Evolutionary conservation across 2,113 vertebrate species (phyloP).

Genomic region (Pachypanchax playfairii): DNA sequence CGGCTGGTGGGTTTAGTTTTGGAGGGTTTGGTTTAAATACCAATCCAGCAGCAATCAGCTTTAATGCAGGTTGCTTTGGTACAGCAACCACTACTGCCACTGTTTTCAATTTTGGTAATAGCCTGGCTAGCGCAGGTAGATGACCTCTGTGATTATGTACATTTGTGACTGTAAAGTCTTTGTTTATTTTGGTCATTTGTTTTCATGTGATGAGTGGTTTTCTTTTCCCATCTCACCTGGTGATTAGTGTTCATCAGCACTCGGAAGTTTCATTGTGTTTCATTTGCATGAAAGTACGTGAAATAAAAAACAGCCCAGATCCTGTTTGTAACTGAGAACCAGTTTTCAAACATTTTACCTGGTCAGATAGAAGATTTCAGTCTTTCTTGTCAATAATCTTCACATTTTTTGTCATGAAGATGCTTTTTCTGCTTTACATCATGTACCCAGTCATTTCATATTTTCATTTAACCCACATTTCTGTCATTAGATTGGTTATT

Average conservation of each 20-base stretch:
- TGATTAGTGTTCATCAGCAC: slow-evolving; percentile 15
- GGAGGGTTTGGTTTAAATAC: slow-evolving; percentile 96
- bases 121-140: slow-evolving; percentile 97
- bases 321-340: no score
- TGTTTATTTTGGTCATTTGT: slow-evolving; percentile 22
- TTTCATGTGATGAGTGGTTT: slow-evolving; percentile 42
- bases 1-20: slow-evolving; percentile 97
- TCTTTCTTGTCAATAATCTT: slow-evolving; percentile 13
- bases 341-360: no score
- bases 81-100: slow-evolving; percentile 90
- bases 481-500: slow-evolving; percentile 2
- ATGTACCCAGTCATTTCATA: slow-evolving; percentile 1
- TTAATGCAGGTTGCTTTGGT: slow-evolving; percentile 97
- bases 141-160: slow-evolving; percentile 67
- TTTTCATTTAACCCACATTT: not conserved
- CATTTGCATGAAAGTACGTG: slow-evolving; percentile 55
- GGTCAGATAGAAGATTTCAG: no score
- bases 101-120: slow-evolving; percentile 98
- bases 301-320: no score
- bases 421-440: not conserved
- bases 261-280: slow-evolving; percentile 18
- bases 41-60: slow-evolving; percentile 92
- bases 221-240: slow-evolving; percentile 21
- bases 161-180: slow-evolving; percentile 47
- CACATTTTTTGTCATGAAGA: slow-evolving; percentile 4